Percentiles rank a stretch among this genome's conserved stretches.
Evolutionary conservation across 2,113 vertebrate genomes (phyloP).

Genomic region (Sakesphorus luctuosus): DNA sequence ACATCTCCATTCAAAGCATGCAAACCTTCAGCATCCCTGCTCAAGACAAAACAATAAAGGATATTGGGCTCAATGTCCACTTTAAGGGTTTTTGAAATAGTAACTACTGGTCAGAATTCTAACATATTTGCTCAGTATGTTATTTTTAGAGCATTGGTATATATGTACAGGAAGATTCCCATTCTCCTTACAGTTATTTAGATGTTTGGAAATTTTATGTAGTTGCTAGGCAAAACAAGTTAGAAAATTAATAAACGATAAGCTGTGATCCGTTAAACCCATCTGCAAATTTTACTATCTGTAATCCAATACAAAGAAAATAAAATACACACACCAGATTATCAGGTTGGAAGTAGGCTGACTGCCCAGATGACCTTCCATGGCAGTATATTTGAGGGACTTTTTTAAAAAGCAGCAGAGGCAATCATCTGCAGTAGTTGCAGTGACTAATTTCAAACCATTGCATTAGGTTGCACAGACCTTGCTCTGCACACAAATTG

Average conservation of each 20-base stretch:
- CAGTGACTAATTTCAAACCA: not conserved
- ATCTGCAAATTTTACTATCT: not conserved
- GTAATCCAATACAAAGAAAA: not conserved
- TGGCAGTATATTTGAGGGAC: not conserved
- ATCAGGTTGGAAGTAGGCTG: not conserved
- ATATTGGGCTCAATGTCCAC: not conserved
- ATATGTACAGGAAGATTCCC: not conserved
- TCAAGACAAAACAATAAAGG: not conserved
- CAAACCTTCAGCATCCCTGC: not conserved
- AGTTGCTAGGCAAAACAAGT: not conserved
- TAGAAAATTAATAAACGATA: not conserved
- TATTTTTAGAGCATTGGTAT: not conserved
- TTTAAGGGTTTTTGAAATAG: not conserved
- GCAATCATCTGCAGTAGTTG: not conserved
- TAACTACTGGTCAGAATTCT: not conserved
- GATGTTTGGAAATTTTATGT: not conserved
- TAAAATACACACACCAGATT: not conserved
- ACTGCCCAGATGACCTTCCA: not conserved
- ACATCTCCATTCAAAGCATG: fast-evolving
- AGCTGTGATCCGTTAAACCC: not conserved
- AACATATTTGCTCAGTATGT: not conserved
- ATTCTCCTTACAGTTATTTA: not conserved
- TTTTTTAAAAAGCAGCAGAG: not conserved
- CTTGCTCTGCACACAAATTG: not conserved
- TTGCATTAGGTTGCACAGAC: not conserved